A percentile compares a stretch with the other conserved stretches of the same genome.
phyloP scores from a whole-genome alignment of 92 coral and sea anemone genomes.

The Diadumene lineata region DNA sequence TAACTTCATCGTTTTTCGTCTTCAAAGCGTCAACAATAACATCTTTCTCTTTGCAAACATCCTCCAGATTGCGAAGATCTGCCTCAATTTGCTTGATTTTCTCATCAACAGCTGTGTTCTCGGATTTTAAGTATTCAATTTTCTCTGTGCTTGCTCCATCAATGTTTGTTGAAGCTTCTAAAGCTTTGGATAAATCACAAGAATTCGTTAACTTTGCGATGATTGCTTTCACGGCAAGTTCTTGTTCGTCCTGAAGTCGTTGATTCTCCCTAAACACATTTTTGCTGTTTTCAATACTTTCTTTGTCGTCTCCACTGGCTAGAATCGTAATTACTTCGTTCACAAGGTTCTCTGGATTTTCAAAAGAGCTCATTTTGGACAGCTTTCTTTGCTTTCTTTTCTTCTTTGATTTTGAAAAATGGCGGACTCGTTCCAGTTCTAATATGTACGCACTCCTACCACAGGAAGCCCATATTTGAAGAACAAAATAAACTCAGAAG shows the following conservation, averaged over 20 bases:
- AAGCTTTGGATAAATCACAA: constrained; percentile 18
- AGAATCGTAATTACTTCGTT: constrained; percentile 74
- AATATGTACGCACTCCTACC: neutral
- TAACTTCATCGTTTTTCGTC: constrained; percentile 44
- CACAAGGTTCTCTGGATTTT: constrained; percentile 39
- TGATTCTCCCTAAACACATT: constrained; percentile 18
- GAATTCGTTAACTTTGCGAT: constrained; percentile 53
- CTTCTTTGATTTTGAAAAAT: constrained; percentile 27
- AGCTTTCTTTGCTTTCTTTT: neutral
- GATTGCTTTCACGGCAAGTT: constrained; percentile 32
- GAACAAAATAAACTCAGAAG: neutral
- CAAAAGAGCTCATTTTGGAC: constrained; percentile 43
- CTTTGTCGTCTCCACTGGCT: constrained; percentile 82
- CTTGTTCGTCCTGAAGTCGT: constrained; percentile 38
- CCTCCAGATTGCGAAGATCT: constrained; percentile 57
- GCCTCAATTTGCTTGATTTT: constrained; percentile 71
- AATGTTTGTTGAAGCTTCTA: constrained; percentile 22
- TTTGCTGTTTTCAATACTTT: constrained; percentile 49
- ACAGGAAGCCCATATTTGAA: constrained; percentile 17
- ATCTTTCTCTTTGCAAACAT: constrained; percentile 54
- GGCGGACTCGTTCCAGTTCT: constrained; percentile 36
- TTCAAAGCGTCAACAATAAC: constrained; percentile 38
- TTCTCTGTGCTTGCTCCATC: constrained; percentile 31
- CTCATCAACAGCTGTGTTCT: constrained; percentile 41
- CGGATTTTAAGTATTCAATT: constrained; percentile 48